Conservation (phyloP, 2,113 vertebrate genomes). For the Malaclemys terrapin region DNA sequence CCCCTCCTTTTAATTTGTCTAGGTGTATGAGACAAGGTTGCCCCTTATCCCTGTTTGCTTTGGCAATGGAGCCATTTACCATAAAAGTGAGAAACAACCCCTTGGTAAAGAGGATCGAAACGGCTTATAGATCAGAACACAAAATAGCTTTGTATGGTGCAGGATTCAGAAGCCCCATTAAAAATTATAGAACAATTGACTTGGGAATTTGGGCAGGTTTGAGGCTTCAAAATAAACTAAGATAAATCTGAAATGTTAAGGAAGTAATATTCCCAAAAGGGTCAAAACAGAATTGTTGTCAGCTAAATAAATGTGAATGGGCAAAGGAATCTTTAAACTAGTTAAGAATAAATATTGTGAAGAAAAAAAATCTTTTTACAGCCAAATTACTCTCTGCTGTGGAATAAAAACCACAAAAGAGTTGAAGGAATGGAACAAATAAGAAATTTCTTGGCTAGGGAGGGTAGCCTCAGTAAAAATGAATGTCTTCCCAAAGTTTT, state of each 20-base stretch:
- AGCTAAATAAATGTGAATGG: not conserved
- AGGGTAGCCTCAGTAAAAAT: too few species aligned
- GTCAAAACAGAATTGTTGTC: not conserved
- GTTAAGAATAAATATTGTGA: not conserved
- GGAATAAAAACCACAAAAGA: too few species aligned
- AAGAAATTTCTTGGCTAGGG: too few species aligned
- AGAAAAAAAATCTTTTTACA: not conserved
- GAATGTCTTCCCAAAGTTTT: too few species aligned
- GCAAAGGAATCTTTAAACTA: not conserved
- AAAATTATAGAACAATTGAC: not conserved
- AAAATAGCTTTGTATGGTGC: not conserved
- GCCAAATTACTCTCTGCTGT: too few species aligned
- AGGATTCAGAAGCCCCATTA: not conserved
- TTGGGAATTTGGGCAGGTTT: not conserved
- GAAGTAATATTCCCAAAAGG: not conserved
- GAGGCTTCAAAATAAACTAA: not conserved
- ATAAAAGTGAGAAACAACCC: not conserved
- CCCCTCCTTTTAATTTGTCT: not conserved
- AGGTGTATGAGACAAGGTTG: not conserved
- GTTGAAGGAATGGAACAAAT: too few species aligned
- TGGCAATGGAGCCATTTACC: not conserved
- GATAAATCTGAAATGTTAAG: not conserved
- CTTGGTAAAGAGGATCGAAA: not conserved
- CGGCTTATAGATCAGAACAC: not conserved
- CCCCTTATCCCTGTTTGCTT: not conserved